Conservation (phyloP, 2,113 vertebrate species). For the Ceyx margarethae region DNA sequence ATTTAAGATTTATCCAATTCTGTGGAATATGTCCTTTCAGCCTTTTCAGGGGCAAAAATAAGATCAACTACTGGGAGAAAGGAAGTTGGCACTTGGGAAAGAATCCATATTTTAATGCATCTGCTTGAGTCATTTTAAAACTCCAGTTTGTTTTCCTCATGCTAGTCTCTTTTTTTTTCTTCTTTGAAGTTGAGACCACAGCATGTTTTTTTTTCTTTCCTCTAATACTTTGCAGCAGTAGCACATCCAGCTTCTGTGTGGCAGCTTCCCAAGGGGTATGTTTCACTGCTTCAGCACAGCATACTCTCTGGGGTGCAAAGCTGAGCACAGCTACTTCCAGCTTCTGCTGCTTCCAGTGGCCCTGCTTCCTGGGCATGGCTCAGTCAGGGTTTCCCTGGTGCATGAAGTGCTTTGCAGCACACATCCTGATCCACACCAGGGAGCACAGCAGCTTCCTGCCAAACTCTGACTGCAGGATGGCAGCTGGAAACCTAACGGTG, state of each 20-base stretch:
- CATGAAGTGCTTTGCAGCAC: background rate
- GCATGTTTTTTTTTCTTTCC: background rate
- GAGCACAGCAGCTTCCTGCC: fast-evolving
- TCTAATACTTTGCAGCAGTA: background rate
- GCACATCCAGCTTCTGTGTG: background rate
- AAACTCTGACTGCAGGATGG: background rate
- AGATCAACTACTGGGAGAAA: background rate
- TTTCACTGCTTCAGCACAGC: background rate
- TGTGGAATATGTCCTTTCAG: background rate
- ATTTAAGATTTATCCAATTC: background rate
- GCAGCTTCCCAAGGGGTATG: background rate
- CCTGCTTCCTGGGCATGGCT: background rate
- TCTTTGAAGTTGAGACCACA: background rate
- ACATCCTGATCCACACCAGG: background rate
- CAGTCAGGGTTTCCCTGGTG: background rate
- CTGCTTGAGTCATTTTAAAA: background rate
- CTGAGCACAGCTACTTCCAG: background rate
- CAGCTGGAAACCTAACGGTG: background rate
- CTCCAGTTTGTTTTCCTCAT: background rate
- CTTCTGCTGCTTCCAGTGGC: background rate
- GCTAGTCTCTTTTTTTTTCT: background rate
- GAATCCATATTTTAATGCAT: background rate
- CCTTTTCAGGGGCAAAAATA: background rate
- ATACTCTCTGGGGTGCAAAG: background rate
- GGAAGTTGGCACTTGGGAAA: background rate